phyloP scores from a whole-genome alignment of 2,113 vertebrate genomes.

The Vanacampus margaritifer region DNA sequence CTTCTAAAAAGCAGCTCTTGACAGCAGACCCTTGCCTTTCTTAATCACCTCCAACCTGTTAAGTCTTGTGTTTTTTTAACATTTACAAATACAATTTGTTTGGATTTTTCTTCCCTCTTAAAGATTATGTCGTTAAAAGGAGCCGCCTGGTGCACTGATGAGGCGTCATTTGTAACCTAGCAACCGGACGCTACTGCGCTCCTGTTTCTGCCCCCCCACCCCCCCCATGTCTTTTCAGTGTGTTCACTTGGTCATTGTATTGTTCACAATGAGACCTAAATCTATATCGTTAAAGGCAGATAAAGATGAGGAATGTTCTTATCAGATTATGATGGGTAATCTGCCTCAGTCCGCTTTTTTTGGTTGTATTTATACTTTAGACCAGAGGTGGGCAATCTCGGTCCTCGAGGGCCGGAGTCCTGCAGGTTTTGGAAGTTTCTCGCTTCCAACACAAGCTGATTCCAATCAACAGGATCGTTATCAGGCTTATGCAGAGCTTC shows the following conservation, averaged over 20 bases:
- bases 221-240: constrained; percentile 56
- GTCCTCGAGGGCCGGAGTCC: too few species aligned
- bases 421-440: too few species aligned
- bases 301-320: constrained; percentile 53
- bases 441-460: too few species aligned
- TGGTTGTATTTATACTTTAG: too few species aligned
- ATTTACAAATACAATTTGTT: constrained; percentile 58
- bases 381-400: too few species aligned
- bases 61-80: constrained; percentile 50
- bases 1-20: constrained; percentile 14
- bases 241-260: constrained; percentile 61
- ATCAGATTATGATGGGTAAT: constrained; percentile 55
- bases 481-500: too few species aligned
- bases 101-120: constrained; percentile 31
- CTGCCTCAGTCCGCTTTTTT: constrained; percentile 7
- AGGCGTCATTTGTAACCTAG: constrained; percentile 72
- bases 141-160: constrained; percentile 60
- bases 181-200: constrained; percentile 55
- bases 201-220: constrained; percentile 37
- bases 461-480: too few species aligned
- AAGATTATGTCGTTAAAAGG: constrained; percentile 65
- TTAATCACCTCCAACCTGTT: constrained; percentile 33
- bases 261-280: constrained; percentile 61
- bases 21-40: constrained; percentile 37
- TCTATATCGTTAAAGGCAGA: constrained; percentile 69